These are phyloP conservation scores for Heteronetta atricapilla DNA, from an alignment of 2,113 vertebrate species.

Conservation along the genomic window DNA sequence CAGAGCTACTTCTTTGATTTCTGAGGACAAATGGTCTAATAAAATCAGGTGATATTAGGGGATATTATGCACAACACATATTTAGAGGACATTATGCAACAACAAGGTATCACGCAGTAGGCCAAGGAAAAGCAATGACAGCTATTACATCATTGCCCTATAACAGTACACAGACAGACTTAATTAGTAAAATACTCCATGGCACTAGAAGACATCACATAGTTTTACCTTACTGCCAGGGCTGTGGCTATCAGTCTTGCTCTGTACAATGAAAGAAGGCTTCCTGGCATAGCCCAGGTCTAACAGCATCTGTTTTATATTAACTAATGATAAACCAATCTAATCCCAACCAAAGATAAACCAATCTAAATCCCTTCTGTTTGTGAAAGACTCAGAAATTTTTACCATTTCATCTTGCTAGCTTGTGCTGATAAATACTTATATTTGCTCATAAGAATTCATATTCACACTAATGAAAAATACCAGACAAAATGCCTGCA, in stretches of 20 bases:
- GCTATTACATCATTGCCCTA: constrained; percentile 4
- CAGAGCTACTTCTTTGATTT: not conserved
- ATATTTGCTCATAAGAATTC: not conserved
- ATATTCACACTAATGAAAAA: not conserved
- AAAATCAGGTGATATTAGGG: not conserved
- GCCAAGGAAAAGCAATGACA: not conserved
- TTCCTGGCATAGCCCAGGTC: not conserved
- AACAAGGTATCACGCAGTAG: constrained; percentile 25
- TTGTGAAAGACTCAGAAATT: not conserved
- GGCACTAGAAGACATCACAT: not conserved
- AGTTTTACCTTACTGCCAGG: not conserved
- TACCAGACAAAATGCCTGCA: not conserved
- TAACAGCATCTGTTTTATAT: not conserved
- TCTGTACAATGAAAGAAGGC: not conserved
- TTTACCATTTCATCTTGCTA: not conserved
- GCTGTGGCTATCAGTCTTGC: not conserved
- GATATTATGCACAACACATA: not conserved
- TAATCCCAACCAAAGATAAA: too few species aligned
- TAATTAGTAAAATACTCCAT: constrained; percentile 3
- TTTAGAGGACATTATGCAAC: not conserved
- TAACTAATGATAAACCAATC: not conserved
- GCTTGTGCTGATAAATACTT: not conserved
- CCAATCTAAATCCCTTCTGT: not conserved
- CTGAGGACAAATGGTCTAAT: not conserved
- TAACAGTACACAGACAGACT: not conserved